These are phyloP conservation scores for Helogale parvula DNA, from an alignment of 2,113 vertebrate species.

Conservation along the genomic window DNA sequence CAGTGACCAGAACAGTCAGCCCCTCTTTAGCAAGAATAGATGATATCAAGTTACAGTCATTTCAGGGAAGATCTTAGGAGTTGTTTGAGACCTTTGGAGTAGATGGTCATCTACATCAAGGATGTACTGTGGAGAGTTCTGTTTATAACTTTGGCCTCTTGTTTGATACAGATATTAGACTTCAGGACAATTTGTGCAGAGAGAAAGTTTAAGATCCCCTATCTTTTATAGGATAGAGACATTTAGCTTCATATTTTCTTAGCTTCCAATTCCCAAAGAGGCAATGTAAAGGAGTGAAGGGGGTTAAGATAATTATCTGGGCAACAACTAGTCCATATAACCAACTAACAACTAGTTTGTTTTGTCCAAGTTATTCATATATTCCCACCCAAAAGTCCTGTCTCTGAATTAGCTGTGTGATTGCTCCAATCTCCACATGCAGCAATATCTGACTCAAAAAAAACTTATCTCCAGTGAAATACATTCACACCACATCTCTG, in stretches of 20 bases:
- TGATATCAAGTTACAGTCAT: background rate
- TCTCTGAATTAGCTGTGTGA: background rate
- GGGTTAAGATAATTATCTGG: background rate
- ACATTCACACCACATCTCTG: background rate
- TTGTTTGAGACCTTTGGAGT: background rate
- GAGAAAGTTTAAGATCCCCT: background rate
- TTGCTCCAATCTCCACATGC: background rate
- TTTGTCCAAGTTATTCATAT: constrained; percentile 1
- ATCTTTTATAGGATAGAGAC: background rate
- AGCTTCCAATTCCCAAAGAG: background rate
- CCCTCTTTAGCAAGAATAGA: background rate
- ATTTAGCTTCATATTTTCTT: constrained; percentile 47
- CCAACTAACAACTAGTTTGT: constrained; percentile 13
- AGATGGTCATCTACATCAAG: background rate
- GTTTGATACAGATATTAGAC: constrained; percentile 13
- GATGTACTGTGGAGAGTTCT: background rate
- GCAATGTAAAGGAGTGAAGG: background rate
- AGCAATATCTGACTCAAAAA: background rate
- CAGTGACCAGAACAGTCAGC: background rate
- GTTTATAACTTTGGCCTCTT: background rate
- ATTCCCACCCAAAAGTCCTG: background rate
- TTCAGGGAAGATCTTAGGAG: background rate
- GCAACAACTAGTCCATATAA: background rate
- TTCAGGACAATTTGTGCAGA: background rate
- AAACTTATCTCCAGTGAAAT: background rate